Evolutionary conservation across 2,113 vertebrate genomes (phyloP).

Genomic region (Amblyopsis rosae): DNA sequence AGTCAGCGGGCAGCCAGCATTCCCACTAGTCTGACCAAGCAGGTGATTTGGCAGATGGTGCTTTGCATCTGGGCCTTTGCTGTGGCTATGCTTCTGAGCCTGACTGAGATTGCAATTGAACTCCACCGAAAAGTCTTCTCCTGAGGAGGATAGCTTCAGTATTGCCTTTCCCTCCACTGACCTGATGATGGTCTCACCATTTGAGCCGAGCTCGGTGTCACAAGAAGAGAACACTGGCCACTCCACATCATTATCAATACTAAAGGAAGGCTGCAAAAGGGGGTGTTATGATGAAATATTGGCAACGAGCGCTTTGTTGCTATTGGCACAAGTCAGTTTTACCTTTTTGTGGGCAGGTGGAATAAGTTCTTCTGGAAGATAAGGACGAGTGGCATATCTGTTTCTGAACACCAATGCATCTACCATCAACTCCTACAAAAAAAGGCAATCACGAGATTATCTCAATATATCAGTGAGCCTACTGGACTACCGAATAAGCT

Average conservation of each 20-base stretch:
- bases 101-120: constrained; percentile 85
- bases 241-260: constrained; percentile 69
- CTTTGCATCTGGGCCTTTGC: constrained; percentile 11
- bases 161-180: constrained; percentile 80
- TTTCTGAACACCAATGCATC: constrained; percentile 87
- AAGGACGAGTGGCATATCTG: constrained; percentile 77
- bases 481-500: not conserved
- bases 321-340: constrained; percentile 12
- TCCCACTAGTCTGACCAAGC: not conserved
- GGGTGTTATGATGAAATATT: not conserved
- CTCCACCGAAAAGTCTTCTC: constrained; percentile 81
- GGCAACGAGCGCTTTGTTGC: not conserved
- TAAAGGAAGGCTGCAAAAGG: constrained; percentile 68
- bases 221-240: constrained; percentile 75
- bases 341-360: constrained; percentile 79
- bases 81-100: constrained; percentile 15
- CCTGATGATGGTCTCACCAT: constrained; percentile 68
- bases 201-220: constrained; percentile 44
- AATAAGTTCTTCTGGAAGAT: constrained; percentile 81
- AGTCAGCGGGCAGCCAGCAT: not conserved
- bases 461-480: not conserved
- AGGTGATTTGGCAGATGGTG: not conserved
- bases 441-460: not conserved
- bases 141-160: constrained; percentile 77
- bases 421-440: constrained; percentile 73